These are phyloP conservation scores for Gymnoscelis rufifasciata DNA, from an alignment of 2,888 invertebrate species.

Conservation along the genomic window DNA sequence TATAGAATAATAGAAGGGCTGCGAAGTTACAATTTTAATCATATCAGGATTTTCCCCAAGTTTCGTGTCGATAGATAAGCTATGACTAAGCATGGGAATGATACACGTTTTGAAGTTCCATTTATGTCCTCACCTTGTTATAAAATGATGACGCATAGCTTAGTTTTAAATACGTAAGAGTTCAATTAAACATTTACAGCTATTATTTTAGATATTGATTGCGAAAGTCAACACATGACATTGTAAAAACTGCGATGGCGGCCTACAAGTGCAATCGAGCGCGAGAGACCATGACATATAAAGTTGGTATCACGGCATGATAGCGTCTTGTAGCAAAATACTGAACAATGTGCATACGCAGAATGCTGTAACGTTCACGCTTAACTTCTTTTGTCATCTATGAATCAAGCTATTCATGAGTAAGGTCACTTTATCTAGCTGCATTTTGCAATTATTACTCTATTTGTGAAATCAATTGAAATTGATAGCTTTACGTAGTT, in stretches of 20 bases:
- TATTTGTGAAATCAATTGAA: slow-evolving; percentile 22
- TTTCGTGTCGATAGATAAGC: slow-evolving; percentile 14
- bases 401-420: slow-evolving; percentile 15
- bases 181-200: slow-evolving; percentile 38
- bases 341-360: slow-evolving; percentile 50
- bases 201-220: slow-evolving; percentile 61
- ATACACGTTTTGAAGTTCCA: background rate
- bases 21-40: background rate
- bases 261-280: slow-evolving; percentile 77
- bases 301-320: slow-evolving; percentile 44
- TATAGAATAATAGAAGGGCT: background rate
- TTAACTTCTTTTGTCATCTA: slow-evolving; percentile 16
- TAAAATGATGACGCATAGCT: slow-evolving; percentile 13
- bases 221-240: slow-evolving; percentile 73
- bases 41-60: slow-evolving; percentile 9
- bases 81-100: slow-evolving; percentile 2
- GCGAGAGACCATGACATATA: slow-evolving; percentile 70
- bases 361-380: background rate
- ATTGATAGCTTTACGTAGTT: slow-evolving; percentile 21
- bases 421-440: slow-evolving; percentile 9
- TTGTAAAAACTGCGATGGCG: slow-evolving; percentile 70
- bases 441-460: slow-evolving; percentile 18
- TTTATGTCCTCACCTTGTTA: slow-evolving; percentile 14
- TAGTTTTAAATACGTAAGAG: slow-evolving; percentile 21
- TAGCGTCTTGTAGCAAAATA: slow-evolving; percentile 53